These are phyloP conservation scores for Sinelater perroti DNA, from an alignment of 2,888 invertebrate species.

Conservation along the genomic window DNA sequence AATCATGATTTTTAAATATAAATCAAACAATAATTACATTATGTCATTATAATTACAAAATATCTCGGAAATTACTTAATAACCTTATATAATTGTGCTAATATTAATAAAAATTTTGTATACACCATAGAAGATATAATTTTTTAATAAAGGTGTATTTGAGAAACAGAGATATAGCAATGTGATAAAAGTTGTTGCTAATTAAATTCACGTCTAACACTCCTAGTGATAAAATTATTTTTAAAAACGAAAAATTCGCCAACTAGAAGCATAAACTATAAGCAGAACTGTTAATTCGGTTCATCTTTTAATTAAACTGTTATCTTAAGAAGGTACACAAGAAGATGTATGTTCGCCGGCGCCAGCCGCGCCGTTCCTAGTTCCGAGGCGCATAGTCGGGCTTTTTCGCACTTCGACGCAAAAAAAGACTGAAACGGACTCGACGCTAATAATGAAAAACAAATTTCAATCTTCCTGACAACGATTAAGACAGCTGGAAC, in stretches of 20 bases:
- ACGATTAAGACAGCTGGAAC: conserved; percentile 39
- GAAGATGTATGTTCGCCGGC: conserved; percentile 11
- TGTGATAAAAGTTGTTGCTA: too few relatives aligned
- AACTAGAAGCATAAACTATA: conserved; percentile 13
- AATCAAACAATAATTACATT: too few relatives aligned
- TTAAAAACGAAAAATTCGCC: conserved; percentile 11
- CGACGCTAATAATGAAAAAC: conserved; percentile 40
- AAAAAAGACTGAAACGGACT: conserved; percentile 16
- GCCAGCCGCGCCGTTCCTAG: background rate
- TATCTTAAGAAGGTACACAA: conserved; percentile 10
- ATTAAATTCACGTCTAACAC: conserved; percentile 16
- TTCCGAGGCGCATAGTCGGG: background rate
- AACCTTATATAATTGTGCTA: too few relatives aligned
- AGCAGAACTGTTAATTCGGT: conserved; percentile 6
- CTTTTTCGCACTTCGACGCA: background rate
- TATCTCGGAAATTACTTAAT: too few relatives aligned
- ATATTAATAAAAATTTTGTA: too few relatives aligned
- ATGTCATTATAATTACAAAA: too few relatives aligned
- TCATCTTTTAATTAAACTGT: conserved; percentile 22
- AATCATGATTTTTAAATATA: too few relatives aligned
- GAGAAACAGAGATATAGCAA: too few relatives aligned
- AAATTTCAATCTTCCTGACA: conserved; percentile 42
- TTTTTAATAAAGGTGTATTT: too few relatives aligned
- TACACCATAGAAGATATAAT: too few relatives aligned
- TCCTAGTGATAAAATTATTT: conserved; percentile 1